Percentiles rank a stretch among this genome's conserved stretches.
These are phyloP conservation scores for Drosophila gunungcola DNA, from an alignment of 1,140 invertebrate species.

Conservation along the genomic window DNA sequence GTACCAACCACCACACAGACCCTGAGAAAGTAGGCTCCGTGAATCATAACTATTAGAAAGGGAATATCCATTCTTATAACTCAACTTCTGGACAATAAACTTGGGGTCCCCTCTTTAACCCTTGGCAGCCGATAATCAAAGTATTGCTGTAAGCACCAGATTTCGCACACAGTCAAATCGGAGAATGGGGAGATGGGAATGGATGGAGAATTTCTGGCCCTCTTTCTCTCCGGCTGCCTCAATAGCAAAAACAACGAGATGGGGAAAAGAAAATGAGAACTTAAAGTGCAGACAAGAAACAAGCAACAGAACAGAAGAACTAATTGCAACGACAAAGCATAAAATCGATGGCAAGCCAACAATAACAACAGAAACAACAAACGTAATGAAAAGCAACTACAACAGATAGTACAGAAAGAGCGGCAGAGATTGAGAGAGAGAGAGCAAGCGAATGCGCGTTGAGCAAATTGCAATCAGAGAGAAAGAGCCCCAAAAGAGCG, in stretches of 20 bases:
- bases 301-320: conserved; percentile 66
- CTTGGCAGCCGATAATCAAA: conserved; percentile 44
- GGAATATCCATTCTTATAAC: conserved; percentile 13
- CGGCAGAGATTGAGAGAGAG: conserved; percentile 21
- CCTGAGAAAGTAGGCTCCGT: background rate
- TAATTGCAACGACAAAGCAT: conserved; percentile 81
- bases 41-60: background rate
- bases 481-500: conserved; percentile 12
- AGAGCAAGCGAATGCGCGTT: conserved; percentile 60
- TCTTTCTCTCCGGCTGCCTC: conserved; percentile 21
- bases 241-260: conserved; percentile 42
- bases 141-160: conserved; percentile 46
- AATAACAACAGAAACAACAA: conserved; percentile 57
- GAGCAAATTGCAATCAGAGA: conserved; percentile 71
- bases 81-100: conserved; percentile 30
- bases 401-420: conserved; percentile 41
- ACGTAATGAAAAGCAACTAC: conserved; percentile 48
- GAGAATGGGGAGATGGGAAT: background rate
- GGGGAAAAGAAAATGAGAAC: conserved; percentile 39
- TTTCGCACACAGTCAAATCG: conserved; percentile 46
- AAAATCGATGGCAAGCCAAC: conserved; percentile 78
- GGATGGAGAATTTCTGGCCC: conserved; percentile 8
- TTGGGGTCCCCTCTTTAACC: conserved; percentile 10
- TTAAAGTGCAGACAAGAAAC: conserved; percentile 62
- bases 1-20: background rate